Evolutionary conservation across 1,140 invertebrate species (phyloP).

Genomic region (Eubasilissa regina): DNA sequence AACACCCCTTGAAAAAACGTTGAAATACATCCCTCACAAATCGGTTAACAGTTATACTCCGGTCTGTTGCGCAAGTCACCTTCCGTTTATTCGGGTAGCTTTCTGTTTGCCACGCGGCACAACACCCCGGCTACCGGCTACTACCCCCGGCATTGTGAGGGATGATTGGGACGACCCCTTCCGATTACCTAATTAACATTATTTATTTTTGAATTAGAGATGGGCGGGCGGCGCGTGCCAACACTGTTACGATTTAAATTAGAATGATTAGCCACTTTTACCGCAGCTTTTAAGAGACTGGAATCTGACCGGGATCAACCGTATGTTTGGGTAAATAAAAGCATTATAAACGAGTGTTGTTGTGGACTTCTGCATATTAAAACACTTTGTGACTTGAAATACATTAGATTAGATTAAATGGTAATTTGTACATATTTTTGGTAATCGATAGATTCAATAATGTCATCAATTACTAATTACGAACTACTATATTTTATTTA

Average conservation of each 20-base stretch:
- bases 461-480: no score
- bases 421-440: no score
- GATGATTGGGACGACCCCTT: conserved; percentile 44
- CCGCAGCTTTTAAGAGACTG: neutral
- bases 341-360: no score
- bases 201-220: conserved; percentile 52
- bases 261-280: conserved; percentile 39
- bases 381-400: no score
- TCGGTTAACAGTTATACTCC: conserved; percentile 14
- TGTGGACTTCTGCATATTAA: no score
- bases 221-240: conserved; percentile 29
- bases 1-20: neutral
- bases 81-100: conserved; percentile 8
- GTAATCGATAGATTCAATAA: no score
- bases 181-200: conserved; percentile 49
- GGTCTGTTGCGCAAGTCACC: conserved; percentile 28
- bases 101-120: conserved; percentile 10
- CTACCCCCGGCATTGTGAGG: conserved; percentile 36
- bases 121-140: neutral
- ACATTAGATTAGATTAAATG: no score
- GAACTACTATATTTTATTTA: no score
- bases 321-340: no score
- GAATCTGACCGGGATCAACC: neutral
- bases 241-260: conserved; percentile 28
- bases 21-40: conserved; percentile 4